phyloP scores from a whole-genome alignment of 2,888 invertebrate species.

The Ectemnius cavifrons region DNA sequence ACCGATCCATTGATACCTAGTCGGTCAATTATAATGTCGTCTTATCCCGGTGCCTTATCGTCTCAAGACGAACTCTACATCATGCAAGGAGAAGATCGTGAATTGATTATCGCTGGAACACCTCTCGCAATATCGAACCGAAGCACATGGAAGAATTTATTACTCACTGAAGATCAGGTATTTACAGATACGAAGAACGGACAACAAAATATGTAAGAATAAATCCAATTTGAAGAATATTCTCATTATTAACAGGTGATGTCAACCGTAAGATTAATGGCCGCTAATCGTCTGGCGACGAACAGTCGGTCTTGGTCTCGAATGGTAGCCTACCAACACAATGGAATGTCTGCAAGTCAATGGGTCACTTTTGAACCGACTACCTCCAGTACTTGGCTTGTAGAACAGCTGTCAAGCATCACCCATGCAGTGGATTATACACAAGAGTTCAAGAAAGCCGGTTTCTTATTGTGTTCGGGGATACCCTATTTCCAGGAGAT shows the following conservation, averaged over 20 bases:
- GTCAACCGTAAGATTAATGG: conserved; percentile 87
- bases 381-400: conserved; percentile 81
- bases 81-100: conserved; percentile 79
- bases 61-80: conserved; percentile 92
- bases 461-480: conserved; percentile 87
- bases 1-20: conserved; percentile 81
- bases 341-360: conserved; percentile 89
- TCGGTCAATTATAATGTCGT: conserved; percentile 86
- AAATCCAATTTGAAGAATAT: conserved; percentile 2
- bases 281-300: conserved; percentile 89
- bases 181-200: background rate
- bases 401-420: conserved; percentile 88
- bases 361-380: conserved; percentile 89
- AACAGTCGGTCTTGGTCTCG: conserved; percentile 87
- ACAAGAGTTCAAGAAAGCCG: conserved; percentile 81
- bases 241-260: conserved; percentile 79
- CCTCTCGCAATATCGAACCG: conserved; percentile 80
- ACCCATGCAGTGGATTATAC: conserved; percentile 85
- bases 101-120: conserved; percentile 87
- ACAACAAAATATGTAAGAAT: no score
- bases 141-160: conserved; percentile 37
- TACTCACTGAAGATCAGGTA: conserved; percentile 44
- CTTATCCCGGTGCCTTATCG: conserved; percentile 90
- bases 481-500: conserved; percentile 80
- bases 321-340: conserved; percentile 84